Evolutionary conservation across 2,888 invertebrate species (phyloP).

Genomic region (Copidosoma aretas): DNA sequence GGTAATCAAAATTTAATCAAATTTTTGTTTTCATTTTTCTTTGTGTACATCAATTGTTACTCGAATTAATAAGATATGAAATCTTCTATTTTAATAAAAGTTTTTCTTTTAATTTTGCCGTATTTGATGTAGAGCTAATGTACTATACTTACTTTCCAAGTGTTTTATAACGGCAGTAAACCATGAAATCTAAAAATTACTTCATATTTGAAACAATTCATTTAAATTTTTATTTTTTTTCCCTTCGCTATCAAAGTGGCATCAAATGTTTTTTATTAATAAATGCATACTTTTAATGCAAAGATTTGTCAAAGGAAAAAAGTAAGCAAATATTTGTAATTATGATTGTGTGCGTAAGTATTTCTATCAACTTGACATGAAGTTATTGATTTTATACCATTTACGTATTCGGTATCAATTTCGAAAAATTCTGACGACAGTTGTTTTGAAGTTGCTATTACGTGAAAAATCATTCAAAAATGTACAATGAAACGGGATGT

Average conservation of each 20-base stretch:
- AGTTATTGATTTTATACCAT: constrained; percentile 13
- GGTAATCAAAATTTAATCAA: constrained; percentile 14
- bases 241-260: too few species aligned
- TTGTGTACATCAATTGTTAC: background rate
- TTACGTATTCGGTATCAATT: background rate
- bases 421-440: background rate
- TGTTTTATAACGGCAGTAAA: too few species aligned
- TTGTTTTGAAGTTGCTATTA: background rate
- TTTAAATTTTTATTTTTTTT: too few species aligned
- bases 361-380: constrained; percentile 18
- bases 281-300: too few species aligned
- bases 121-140: background rate
- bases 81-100: background rate
- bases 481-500: background rate
- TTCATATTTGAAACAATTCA: background rate
- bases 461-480: too few species aligned
- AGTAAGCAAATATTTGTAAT: constrained; percentile 7
- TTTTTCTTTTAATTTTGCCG: constrained; percentile 7
- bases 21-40: constrained; percentile 3
- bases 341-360: constrained; percentile 10
- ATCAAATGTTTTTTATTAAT: too few species aligned
- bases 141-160: too few species aligned
- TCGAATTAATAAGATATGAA: background rate
- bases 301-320: constrained; percentile 3
- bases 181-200: background rate